Conservation (phyloP, 2,113 vertebrate genomes). For the Otolemur garnettii region DNA sequence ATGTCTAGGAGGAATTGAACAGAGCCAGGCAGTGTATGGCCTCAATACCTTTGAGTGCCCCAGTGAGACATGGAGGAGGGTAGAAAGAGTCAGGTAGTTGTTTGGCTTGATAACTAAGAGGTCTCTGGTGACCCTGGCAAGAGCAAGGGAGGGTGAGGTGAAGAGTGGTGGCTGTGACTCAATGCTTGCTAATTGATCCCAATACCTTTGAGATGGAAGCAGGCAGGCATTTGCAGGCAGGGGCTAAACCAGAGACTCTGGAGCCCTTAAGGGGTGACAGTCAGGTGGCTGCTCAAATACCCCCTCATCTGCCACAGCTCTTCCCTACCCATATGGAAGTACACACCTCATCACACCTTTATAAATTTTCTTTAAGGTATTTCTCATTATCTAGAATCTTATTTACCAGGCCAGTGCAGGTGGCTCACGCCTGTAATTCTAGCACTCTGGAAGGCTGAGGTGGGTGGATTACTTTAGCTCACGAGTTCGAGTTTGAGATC, state of each 20-base stretch:
- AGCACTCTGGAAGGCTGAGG: too few species aligned
- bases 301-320: neutral
- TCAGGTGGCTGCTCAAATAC: neutral
- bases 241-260: neutral
- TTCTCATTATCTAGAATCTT: neutral
- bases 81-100: neutral
- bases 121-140: neutral
- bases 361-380: conserved; percentile 20
- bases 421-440: too few species aligned
- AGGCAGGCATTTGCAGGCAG: neutral
- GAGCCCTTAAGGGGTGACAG: neutral
- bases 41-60: neutral
- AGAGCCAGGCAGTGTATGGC: neutral
- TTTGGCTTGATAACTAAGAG: neutral
- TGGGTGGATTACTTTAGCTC: too few species aligned
- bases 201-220: neutral
- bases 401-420: neutral
- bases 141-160: neutral
- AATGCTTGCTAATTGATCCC: neutral
- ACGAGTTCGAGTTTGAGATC: too few species aligned
- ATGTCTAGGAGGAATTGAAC: neutral
- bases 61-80: neutral
- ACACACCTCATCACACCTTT: neutral
- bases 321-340: neutral
- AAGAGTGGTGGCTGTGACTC: neutral